Evolutionary conservation across 2,797 vertebrate species (phyloP).

Genomic region (Adrianichthys oophorus): DNA sequence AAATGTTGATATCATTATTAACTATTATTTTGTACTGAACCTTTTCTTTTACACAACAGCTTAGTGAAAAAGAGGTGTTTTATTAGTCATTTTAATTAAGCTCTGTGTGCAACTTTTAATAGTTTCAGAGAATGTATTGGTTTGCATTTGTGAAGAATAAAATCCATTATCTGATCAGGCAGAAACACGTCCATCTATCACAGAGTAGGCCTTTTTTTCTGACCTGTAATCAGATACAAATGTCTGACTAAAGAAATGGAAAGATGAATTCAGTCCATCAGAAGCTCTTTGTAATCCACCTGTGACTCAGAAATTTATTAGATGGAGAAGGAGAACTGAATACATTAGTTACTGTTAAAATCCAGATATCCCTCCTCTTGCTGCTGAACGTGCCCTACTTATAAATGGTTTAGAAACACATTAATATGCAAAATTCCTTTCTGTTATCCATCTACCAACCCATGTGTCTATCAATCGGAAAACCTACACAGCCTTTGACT

Average conservation of each 20-base stretch:
- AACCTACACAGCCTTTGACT: constrained; percentile 36
- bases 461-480: constrained; percentile 43
- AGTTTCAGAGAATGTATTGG: neutral
- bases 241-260: constrained; percentile 13
- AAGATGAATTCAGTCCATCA: constrained; percentile 20
- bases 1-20: no score
- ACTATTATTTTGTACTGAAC: no score
- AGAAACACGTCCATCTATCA: constrained; percentile 13
- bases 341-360: constrained; percentile 23
- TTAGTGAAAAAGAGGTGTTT: no score
- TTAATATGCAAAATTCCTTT: constrained; percentile 50
- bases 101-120: neutral
- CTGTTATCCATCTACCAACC: constrained; percentile 25
- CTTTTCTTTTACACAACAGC: no score
- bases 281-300: constrained; percentile 41
- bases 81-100: no score
- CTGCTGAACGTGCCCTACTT: constrained; percentile 12
- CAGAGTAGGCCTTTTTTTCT: constrained; percentile 3
- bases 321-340: constrained; percentile 16
- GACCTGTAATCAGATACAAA: constrained; percentile 40
- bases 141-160: constrained; percentile 7
- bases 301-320: constrained; percentile 39
- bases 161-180: neutral
- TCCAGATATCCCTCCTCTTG: constrained; percentile 20
- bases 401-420: constrained; percentile 26